These are phyloP conservation scores for Allacma fusca DNA, from an alignment of 2,888 invertebrate species.

Conservation along the genomic window DNA sequence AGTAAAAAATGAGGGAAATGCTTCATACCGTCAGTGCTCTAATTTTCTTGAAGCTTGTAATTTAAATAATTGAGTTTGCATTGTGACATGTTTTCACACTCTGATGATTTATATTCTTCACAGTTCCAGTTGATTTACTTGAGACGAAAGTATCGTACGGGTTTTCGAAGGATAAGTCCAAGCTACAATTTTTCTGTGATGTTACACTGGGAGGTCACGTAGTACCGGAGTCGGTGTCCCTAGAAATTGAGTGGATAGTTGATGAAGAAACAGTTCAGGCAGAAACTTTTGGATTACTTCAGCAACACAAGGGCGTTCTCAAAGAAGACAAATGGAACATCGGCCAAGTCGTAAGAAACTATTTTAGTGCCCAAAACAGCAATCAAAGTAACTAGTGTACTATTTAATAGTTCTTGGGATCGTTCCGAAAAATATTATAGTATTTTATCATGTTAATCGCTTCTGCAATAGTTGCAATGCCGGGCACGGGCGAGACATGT, in stretches of 20 bases:
- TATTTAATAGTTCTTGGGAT: background rate
- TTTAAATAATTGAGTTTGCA: too few species aligned
- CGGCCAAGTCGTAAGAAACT: slow-evolving; percentile 61
- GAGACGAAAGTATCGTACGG: slow-evolving; percentile 61
- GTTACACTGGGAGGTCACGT: slow-evolving; percentile 61
- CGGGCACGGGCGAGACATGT: slow-evolving; percentile 61
- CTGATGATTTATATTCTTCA: background rate
- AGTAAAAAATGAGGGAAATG: too few species aligned
- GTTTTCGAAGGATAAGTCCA: slow-evolving; percentile 57
- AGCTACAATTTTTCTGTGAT: slow-evolving; percentile 62
- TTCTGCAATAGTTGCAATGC: slow-evolving; percentile 54
- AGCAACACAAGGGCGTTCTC: slow-evolving; percentile 61
- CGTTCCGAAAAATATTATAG: background rate
- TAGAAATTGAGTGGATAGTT: slow-evolving; percentile 62
- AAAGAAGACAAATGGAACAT: slow-evolving; percentile 62
- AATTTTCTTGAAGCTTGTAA: too few species aligned
- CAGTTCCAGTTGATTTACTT: slow-evolving; percentile 61
- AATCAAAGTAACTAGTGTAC: slow-evolving; percentile 16
- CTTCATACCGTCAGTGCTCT: too few species aligned
- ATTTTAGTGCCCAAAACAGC: slow-evolving; percentile 10
- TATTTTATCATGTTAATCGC: slow-evolving; percentile 16
- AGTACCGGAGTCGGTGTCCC: slow-evolving; percentile 61
- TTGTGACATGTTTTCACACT: too few species aligned
- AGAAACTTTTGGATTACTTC: slow-evolving; percentile 61
- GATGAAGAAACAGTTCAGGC: slow-evolving; percentile 61